Base-by-base conservation (phyloP, 53 echinoderm and acorn worm species). In the Holothuria leucospilota region DNA sequence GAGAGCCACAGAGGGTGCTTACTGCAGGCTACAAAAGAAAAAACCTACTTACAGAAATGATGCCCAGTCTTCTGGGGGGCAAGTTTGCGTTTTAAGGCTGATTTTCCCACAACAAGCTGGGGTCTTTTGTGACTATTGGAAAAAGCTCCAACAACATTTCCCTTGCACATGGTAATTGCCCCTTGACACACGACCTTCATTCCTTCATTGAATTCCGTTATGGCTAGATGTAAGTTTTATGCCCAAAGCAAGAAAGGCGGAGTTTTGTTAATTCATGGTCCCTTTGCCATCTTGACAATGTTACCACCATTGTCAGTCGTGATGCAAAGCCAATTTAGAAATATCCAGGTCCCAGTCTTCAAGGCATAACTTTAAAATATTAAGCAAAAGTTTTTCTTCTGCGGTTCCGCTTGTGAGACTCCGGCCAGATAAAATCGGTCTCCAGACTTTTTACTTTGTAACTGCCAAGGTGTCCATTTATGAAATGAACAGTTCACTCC, bases 261-360 rank as follows among this genome's bases (percentile, higher is more conserved):
- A 29, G 72, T 63, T n/a, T n/a, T n/a, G n/a, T n/a, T 5, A 7
- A 63, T 26, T 26, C 64, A 63, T 77, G 56, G n/a, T n/a, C 49
- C 56, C 51, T 29, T 77, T 49, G 78, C 78, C 78, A 77, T 77
- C 56, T 77, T 77, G 64, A 63, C 64, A 63, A 63, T 63, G 72
- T 71, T 42, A 20, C 39, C 13, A 6, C 67, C 68, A 24, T 67
- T 84, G 51, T 84, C 84, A 25, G 67, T 84, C 8, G 84, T 84
- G 41, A 84, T 20, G 20, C 67, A n/a, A 65, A 46, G 68, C 41
- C 42, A 67, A 30, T n/a, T 67, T 34, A 6, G 39, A 20, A 68
- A 40, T 65, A n/a, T 68, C 62, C 62, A 81, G 62, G 62, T 81
- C 29, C 84, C 69, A 66, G 66, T 84, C 67, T 65, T 20, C 68